These are phyloP conservation scores for Merluccius polli DNA, from an alignment of 2,797 vertebrate species.

Conservation along the genomic window DNA sequence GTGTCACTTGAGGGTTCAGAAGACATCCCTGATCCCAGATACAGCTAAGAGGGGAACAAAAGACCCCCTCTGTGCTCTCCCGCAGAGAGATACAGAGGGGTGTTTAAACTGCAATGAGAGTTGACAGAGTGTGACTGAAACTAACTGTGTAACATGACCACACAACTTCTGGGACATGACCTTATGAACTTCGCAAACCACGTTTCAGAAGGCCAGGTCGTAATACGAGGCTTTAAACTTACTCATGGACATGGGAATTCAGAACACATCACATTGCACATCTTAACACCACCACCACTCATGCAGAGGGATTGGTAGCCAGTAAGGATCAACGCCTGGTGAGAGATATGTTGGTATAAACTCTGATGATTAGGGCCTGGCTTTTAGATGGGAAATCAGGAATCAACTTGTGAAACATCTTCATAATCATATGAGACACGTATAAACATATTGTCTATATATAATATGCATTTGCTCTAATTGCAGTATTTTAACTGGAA, in stretches of 20 bases:
- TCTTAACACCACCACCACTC: not conserved
- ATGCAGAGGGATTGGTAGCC: not conserved
- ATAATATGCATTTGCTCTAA: not conserved
- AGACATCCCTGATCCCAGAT: not conserved
- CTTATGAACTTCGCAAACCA: not conserved
- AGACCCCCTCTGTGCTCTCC: not conserved
- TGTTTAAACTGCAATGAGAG: not conserved
- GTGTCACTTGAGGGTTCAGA: not conserved
- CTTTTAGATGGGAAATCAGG: too few species aligned
- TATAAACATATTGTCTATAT: not conserved
- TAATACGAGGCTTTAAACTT: not conserved
- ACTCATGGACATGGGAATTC: not conserved
- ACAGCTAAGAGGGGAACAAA: not conserved
- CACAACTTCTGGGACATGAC: not conserved
- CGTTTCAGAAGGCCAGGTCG: not conserved
- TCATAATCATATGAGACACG: too few species aligned
- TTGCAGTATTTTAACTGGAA: not conserved
- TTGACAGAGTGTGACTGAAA: not conserved
- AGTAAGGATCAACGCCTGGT: not conserved
- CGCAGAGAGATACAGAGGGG: not conserved
- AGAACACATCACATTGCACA: not conserved
- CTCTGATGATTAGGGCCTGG: not conserved
- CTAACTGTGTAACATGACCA: not conserved
- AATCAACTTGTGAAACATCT: not conserved
- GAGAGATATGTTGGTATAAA: not conserved